Conservation (phyloP, 1,140 invertebrate genomes). For the Ostrea denselamellosa region DNA sequence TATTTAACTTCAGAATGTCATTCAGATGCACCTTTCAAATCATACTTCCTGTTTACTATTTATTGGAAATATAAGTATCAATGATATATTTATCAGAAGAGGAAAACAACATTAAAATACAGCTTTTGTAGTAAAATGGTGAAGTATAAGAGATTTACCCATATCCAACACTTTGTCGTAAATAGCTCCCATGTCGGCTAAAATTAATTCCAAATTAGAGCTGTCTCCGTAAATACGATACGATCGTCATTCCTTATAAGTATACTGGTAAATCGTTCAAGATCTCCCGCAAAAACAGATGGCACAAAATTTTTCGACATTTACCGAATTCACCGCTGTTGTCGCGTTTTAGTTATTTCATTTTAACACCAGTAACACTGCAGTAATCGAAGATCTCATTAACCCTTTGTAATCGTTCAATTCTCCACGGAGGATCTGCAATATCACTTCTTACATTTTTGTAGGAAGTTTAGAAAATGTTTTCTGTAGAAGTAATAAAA, state of each 20-base stretch:
- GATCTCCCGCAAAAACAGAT: neutral
- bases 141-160: slow-evolving; percentile 10
- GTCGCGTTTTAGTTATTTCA: slow-evolving; percentile 1
- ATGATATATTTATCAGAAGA: neutral
- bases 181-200: slow-evolving; percentile 28
- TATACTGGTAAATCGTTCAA: neutral
- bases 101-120: neutral
- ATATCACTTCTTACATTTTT: neutral
- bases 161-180: slow-evolving; percentile 45
- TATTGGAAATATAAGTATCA: too few relatives aligned
- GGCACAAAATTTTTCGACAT: neutral
- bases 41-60: too few relatives aligned
- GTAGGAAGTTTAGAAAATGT: neutral
- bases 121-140: neutral
- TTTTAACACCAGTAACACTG: neutral
- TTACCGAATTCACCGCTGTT: neutral
- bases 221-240: neutral
- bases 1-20: too few relatives aligned
- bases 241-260: neutral
- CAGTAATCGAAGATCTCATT: neutral
- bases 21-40: too few relatives aligned
- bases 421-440: neutral
- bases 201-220: neutral
- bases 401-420: slow-evolving; percentile 10
- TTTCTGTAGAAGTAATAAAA: slow-evolving; percentile 11